A percentile compares a stretch with the other conserved stretches of the same genome.
Evolutionary conservation across 2,113 vertebrate genomes (phyloP).

Genomic region (Podocnemis expansa): DNA sequence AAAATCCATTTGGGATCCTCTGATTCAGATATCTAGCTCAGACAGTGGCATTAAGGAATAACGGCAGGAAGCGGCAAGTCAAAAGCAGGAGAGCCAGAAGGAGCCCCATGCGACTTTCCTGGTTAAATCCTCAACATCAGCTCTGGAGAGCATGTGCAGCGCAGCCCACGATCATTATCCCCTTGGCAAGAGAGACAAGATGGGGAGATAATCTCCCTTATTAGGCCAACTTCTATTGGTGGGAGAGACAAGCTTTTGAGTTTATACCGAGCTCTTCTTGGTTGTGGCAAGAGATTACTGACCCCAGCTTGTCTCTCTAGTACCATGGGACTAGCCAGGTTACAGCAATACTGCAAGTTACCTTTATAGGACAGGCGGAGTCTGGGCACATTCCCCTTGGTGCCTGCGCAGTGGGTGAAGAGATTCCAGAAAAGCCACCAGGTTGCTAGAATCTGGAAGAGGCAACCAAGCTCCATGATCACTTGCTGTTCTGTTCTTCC

Average conservation of each 20-base stretch:
- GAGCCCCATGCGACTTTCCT: not conserved
- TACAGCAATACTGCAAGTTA: not conserved
- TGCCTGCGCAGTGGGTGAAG: not conserved
- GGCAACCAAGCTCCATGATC: not conserved
- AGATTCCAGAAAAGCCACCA: slow-evolving; percentile 62
- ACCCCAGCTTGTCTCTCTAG: not conserved
- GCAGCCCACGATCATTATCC: too few species aligned
- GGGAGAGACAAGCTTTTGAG: not conserved
- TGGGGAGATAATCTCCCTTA: not conserved
- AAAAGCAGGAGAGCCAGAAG: not conserved
- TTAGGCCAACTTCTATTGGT: not conserved
- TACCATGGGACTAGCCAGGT: not conserved
- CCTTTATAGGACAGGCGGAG: slow-evolving; percentile 76
- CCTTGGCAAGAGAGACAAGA: too few species aligned
- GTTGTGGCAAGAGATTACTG: too few species aligned
- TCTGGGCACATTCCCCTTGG: slow-evolving; percentile 63
- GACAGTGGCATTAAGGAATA: not conserved
- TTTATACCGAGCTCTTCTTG: not conserved
- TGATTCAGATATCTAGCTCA: too few species aligned
- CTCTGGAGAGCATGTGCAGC: too few species aligned
- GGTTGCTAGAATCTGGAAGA: not conserved
- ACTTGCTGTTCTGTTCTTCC: not conserved
- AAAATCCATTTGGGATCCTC: too few species aligned
- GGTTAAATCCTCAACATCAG: not conserved
- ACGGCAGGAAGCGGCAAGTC: not conserved